Evolutionary conservation across 2,888 invertebrate genomes (phyloP).

Genomic region (Cerastis leucographa): DNA sequence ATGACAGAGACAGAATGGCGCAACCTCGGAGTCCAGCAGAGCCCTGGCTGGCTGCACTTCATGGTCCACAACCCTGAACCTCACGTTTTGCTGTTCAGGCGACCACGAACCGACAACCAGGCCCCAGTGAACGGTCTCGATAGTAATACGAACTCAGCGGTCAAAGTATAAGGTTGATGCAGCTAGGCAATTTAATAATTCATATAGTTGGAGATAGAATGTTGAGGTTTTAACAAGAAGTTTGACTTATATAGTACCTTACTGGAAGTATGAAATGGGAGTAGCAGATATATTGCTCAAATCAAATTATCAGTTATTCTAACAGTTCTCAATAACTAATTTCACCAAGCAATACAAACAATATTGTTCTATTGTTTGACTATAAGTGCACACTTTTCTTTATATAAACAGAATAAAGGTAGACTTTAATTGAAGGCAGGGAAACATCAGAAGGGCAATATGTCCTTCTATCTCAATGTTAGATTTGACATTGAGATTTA

Average conservation of each 20-base stretch:
- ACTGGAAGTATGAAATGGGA: not conserved
- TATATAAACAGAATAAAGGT: not conserved
- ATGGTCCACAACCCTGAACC: slow-evolving; percentile 98
- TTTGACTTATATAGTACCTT: slow-evolving; percentile 14
- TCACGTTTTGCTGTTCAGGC: slow-evolving; percentile 95
- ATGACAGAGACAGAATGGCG: slow-evolving; percentile 99
- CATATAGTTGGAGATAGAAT: slow-evolving; percentile 41
- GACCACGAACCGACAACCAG: slow-evolving; percentile 86
- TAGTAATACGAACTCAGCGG: slow-evolving; percentile 76
- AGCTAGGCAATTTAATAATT: slow-evolving; percentile 53
- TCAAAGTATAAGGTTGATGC: slow-evolving; percentile 77
- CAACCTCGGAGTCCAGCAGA: slow-evolving; percentile 98
- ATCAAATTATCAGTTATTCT: not conserved
- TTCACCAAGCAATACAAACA: not conserved
- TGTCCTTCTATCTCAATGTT: not conserved
- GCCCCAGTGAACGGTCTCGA: slow-evolving; percentile 80
- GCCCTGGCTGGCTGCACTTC: slow-evolving; percentile 96
- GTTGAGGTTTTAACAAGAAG: not conserved
- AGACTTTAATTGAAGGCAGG: not conserved
- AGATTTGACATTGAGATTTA: not conserved
- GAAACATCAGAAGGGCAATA: not conserved
- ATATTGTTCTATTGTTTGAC: not conserved
- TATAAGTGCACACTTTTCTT: not conserved
- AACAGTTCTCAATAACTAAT: not conserved
- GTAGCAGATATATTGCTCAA: not conserved